A percentile compares a stretch with the other conserved stretches of the same genome.
Conservation (phyloP, 2,888 invertebrate species). For the Aporophyla nigra region DNA sequence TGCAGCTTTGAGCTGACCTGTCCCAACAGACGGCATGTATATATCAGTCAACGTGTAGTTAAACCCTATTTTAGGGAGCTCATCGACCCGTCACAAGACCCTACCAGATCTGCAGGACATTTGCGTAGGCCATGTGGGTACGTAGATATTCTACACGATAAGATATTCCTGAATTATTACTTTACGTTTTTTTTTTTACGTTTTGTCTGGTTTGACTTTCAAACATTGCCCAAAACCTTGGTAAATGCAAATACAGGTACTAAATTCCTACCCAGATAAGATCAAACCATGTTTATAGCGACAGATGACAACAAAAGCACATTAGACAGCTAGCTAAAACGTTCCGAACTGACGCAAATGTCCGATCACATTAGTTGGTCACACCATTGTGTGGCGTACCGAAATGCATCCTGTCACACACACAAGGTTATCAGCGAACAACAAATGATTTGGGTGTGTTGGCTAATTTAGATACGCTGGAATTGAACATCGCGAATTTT, state of each 20-base stretch:
- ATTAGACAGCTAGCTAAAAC: neutral
- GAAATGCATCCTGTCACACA: slow-evolving; percentile 16
- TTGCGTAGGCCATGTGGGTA: too few species aligned
- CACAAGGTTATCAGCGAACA: slow-evolving; percentile 2
- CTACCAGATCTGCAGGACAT: too few species aligned
- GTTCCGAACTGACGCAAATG: neutral
- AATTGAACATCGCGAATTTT: neutral
- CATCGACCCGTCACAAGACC: too few species aligned
- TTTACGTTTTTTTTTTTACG: neutral
- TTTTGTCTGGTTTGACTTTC: neutral
- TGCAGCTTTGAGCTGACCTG: too few species aligned
- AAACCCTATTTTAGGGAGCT: too few species aligned
- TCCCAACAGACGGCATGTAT: too few species aligned
- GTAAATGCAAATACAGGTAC: neutral
- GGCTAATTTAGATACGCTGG: neutral
- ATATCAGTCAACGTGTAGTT: too few species aligned
- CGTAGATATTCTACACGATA: neutral
- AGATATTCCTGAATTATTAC: too few species aligned
- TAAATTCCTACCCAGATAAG: neutral
- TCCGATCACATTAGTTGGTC: neutral
- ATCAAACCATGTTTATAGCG: neutral
- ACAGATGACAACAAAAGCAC: neutral
- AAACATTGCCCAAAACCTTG: neutral
- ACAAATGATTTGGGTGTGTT: neutral
- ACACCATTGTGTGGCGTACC: slow-evolving; percentile 20